Evolutionary conservation across 2,888 invertebrate species (phyloP), one percentile per base, ranked within the genome.

Genomic region (Agrochola circellaris): DNA sequence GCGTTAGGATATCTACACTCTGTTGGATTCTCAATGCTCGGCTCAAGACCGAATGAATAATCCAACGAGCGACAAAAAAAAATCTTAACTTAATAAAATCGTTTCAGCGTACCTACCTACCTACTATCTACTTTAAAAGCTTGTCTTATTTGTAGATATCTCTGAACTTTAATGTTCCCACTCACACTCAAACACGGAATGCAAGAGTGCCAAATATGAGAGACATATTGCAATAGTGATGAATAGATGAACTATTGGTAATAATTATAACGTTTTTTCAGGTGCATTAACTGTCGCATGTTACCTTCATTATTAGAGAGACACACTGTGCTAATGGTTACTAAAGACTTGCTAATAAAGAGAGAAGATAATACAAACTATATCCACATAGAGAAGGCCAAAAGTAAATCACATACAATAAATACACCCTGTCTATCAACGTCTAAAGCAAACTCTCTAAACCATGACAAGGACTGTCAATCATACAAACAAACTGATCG

Each of bases 401-500:
- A 62, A 42, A 42, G 15, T 34, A 42, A 75, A 75, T 75, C 26
- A 60, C 5, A 60, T 5, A 15, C 8, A 42, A 60, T 3, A 34
- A 30, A 48, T 38, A 58, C 51, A 20, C n/a, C 1, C 0, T 15
- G 0, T 0, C 56, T 64, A 17, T 17, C 26, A 34, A 64, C 56
- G 1, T 17, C 42, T 3, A 23, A 42, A 15, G 0, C 38, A 9
- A 72, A 73, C 48, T 81, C 48, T 78, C 38, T 62, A 72, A 77
- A n/a, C 15, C 11, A n/a, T 42, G 60, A 61, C 61, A 71, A 78
- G 8, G 6, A 17, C 72, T 64, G 56, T 9, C 81, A 78, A 78
- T 74, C 75, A 73, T 42, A 26, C 23, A 68, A 54, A 69, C 4
- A 45, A 58, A 73, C 34, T 83, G 62, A 81, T 77, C 77, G 81